Evolutionary conservation across 2,797 vertebrate species (phyloP), one percentile per base, ranked within the genome.

Genomic region (Dendrocincla fuliginosa): DNA sequence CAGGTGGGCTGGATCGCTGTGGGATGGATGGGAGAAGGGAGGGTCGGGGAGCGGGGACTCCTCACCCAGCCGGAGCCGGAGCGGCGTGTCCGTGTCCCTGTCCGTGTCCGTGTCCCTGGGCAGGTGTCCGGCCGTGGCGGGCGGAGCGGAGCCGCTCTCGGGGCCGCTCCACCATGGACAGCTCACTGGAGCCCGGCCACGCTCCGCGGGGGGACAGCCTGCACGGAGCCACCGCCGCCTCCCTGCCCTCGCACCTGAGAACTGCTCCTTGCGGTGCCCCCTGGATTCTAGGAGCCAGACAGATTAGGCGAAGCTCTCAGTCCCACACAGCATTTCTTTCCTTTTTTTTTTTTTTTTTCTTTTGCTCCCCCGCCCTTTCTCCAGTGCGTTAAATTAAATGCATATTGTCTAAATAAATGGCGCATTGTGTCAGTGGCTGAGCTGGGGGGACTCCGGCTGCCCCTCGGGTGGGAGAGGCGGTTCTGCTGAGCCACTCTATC

Each of bases 111-210:
- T 20, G 44, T 47, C 46, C 28, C 44, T 4, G 39, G 60, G 19
- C 60, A 63, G 60, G 61, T 64, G 61, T 64, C 61, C 42, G 42
- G 32, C 42, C 2, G 61, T n/a, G 61, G 32, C 61, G 16, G 41
- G 30, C n/a, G 22, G 15, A 44, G 61, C 30, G 16, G 46, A 22
- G 57, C 27, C 27, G 55, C 11, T 4, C 39, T 52, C 37, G 6
- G 11, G 39, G 39, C 69, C 44, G 14, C 41, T 86, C 93, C 97
- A 97, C 97, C 97, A 98, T 97, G 97, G 98, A 98, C 97, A 98
- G 97, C 97, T 97, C 96, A 95, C 95, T 28, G 92, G 94, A 67
- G 61, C 77, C 33, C 69, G 30, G 85, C 69, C 85, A 3, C 53
- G 60, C 77, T 74, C 67, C n/a, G 47, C 57, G 17, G 35, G 57